These are phyloP conservation scores for Lordiphosa andalusiaca DNA, from an alignment of 2,888 invertebrate genomes.

Conservation along the genomic window DNA sequence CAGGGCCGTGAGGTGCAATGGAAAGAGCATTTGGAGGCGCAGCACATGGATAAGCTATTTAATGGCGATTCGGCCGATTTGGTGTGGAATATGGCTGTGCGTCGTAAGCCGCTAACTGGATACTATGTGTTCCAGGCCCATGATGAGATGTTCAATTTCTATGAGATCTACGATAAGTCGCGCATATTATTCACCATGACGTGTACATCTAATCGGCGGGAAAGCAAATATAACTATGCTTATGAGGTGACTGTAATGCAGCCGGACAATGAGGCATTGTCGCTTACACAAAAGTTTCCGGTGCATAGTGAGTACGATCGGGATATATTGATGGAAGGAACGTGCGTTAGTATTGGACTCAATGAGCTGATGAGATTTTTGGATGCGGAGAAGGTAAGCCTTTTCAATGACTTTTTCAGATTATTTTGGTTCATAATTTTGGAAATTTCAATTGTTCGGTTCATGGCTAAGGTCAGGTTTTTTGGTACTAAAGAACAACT, in stretches of 20 bases:
- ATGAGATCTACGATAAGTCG: conserved; percentile 78
- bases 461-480: too few relatives aligned
- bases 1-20: conserved; percentile 83
- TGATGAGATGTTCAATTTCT: conserved; percentile 79
- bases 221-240: conserved; percentile 76
- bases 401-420: too few relatives aligned
- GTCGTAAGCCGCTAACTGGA: conserved; percentile 76
- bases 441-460: too few relatives aligned
- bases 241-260: conserved; percentile 78
- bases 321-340: conserved; percentile 78
- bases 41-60: conserved; percentile 82
- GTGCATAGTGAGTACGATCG: conserved; percentile 79
- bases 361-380: conserved; percentile 76
- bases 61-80: conserved; percentile 51
- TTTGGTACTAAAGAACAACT: too few relatives aligned
- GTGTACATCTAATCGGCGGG: conserved; percentile 75
- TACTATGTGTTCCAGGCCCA: conserved; percentile 78
- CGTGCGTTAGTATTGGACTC: conserved; percentile 74
- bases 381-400: conserved; percentile 71
- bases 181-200: conserved; percentile 79
- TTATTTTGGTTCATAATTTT: too few relatives aligned
- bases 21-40: conserved; percentile 83
- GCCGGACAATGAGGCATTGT: conserved; percentile 76
- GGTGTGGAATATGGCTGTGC: conserved; percentile 73
- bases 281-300: conserved; percentile 78